Evolutionary conservation across 2,113 vertebrate genomes (phyloP), one percentile per base, ranked within the genome.

Genomic region (Camelus bactrianus): DNA sequence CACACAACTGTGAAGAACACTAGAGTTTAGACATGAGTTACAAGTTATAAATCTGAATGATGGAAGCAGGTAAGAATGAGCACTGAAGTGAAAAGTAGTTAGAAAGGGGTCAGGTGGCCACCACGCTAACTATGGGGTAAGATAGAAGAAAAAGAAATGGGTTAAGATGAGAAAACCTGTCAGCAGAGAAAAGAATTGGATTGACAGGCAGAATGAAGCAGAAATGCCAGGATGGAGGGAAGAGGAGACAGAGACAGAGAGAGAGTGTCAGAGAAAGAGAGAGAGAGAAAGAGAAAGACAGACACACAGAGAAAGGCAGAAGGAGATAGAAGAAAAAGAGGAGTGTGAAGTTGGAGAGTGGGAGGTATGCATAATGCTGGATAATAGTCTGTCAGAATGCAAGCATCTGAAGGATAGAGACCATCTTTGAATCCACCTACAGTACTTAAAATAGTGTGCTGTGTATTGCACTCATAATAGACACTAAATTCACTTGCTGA

Each of bases 351-450:
- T 24, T n/a, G 84, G 70, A 82, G 50, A 86, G 94, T 77, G 93
- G 87, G 75, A 96, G 50, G 62, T 13, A 35, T 73, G 17, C n/a
- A 82, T 58, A 89, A 20, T 6, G 9, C 16, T 52, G 1, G 65
- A n/a, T 16, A 69, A 64, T 38, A 76, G 38, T 85, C 72, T 96
- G 93, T 93, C 62, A 64, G 85, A 83, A 93, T 54, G 20, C 70
- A 96, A 90, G 69, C 32, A 54, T 86, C 80, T 38, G 26, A 91
- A 86, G 70, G 65, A 48, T 42, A 91, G 54, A 85, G 48, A 93
- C 54, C 86, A 75, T 89, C 76, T 95, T 95, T 93, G 94, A 96
- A 84, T 76, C 91, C 54, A 88, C 80, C 80, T 86, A 89, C 42
- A 93, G 79, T 50, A 95, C 48, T 72, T 83, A 96, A 96, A 94